Evolutionary conservation across 2,888 invertebrate genomes (phyloP).

Genomic region (Torymus texanus): DNA sequence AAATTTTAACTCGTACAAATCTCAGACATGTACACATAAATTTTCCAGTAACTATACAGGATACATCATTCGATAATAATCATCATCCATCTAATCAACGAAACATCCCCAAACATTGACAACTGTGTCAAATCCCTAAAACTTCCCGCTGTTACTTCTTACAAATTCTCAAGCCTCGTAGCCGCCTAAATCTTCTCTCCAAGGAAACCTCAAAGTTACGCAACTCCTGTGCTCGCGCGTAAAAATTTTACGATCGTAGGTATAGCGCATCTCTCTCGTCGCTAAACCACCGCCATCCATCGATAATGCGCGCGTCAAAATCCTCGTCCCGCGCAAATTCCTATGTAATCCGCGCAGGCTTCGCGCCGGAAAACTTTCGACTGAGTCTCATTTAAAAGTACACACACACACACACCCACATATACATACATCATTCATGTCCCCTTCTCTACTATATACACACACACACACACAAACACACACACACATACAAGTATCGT

Average conservation of each 20-base stretch:
- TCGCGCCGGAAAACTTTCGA: conserved; percentile 20
- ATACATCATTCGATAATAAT: too few species aligned
- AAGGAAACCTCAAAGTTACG: too few species aligned
- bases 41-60: too few species aligned
- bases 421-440: background rate
- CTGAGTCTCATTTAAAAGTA: conserved; percentile 17
- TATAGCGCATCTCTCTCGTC: background rate
- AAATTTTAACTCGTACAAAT: too few species aligned
- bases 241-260: conserved; percentile 5
- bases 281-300: background rate
- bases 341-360: conserved; percentile 13
- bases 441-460: background rate
- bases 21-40: too few species aligned
- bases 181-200: too few species aligned
- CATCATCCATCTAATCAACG: too few species aligned
- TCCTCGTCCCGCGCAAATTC: background rate
- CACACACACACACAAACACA: background rate
- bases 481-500: background rate
- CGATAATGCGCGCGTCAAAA: conserved; percentile 14
- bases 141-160: too few species aligned
- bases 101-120: too few species aligned
- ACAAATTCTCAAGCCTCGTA: too few species aligned
- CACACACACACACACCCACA: background rate
- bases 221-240: background rate
- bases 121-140: too few species aligned